phyloP scores from a whole-genome alignment of 2,888 invertebrate species.

The Drosophila testacea region DNA sequence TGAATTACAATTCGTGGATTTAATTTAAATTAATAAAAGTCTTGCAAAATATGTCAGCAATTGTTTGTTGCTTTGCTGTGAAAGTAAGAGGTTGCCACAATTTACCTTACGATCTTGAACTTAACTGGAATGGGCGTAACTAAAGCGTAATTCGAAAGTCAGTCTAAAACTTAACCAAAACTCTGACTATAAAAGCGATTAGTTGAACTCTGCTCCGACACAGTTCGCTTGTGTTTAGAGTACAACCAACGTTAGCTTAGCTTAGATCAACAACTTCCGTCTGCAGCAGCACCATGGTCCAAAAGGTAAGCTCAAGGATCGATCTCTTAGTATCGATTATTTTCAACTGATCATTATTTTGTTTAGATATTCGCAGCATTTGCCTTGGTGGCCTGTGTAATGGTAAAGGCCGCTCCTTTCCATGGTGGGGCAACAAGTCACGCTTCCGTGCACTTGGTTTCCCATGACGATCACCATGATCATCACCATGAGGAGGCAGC shows the following conservation, averaged over 20 bases:
- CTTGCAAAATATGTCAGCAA: constrained; percentile 13
- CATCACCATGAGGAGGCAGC: constrained; percentile 37
- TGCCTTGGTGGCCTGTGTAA: constrained; percentile 56
- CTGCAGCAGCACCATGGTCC: constrained; percentile 68
- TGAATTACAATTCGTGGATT: constrained; percentile 73
- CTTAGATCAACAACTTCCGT: constrained; percentile 54
- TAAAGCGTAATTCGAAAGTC: constrained; percentile 57
- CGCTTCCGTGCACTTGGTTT: constrained; percentile 73
- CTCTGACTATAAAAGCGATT: constrained; percentile 58
- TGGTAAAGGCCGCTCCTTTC: constrained; percentile 54
- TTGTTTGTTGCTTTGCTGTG: constrained; percentile 22
- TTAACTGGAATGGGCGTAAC: constrained; percentile 43
- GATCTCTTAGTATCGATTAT: neutral
- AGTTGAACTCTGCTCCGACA: constrained; percentile 33
- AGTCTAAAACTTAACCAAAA: constrained; percentile 28
- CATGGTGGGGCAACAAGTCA: constrained; percentile 75
- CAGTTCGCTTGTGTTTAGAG: constrained; percentile 65
- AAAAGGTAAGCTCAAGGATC: constrained; percentile 61
- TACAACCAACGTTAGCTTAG: constrained; percentile 48
- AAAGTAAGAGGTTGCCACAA: constrained; percentile 49
- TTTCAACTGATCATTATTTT: neutral
- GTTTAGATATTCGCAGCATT: constrained; percentile 56
- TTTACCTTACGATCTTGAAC: constrained; percentile 44
- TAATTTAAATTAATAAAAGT: constrained; percentile 55
- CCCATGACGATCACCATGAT: constrained; percentile 65